Conservation (phyloP, 2,797 vertebrate species). For the Halcyon smyrnensis region DNA sequence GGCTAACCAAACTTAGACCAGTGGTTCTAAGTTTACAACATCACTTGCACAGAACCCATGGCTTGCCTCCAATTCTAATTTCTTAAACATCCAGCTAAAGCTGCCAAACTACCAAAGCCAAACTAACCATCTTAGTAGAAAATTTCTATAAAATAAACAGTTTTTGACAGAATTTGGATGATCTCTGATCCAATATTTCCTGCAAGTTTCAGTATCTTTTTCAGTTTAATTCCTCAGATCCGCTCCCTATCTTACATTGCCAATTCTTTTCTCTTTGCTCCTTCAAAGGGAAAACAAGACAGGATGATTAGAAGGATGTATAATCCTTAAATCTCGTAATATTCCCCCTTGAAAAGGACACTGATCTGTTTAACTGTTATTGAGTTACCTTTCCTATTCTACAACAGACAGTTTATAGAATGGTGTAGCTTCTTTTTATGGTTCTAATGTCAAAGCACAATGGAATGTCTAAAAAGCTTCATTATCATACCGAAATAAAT, state of each 20-base stretch:
- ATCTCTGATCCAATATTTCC: not conserved
- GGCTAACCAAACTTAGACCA: not conserved
- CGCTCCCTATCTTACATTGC: not conserved
- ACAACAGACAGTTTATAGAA: not conserved
- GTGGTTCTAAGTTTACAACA: not conserved
- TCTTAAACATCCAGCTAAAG: not conserved
- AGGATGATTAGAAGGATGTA: not conserved
- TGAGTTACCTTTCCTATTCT: not conserved
- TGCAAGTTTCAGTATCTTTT: not conserved
- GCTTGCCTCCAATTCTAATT: not conserved
- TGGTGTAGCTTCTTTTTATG: not conserved
- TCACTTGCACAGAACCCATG: not conserved
- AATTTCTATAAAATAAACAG: not conserved
- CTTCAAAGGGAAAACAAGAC: constrained; percentile 13
- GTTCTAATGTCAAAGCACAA: not conserved
- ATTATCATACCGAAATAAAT: not conserved
- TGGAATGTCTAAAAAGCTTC: not conserved
- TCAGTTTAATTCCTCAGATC: not conserved
- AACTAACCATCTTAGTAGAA: not conserved
- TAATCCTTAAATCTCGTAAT: not conserved
- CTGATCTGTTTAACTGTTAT: constrained; percentile 13
- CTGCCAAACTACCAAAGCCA: not conserved
- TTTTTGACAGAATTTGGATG: not conserved
- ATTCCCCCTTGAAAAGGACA: not conserved
- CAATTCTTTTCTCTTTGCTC: not conserved